Conservation (phyloP, 2,113 vertebrate genomes). For the Hepsetus odoe region DNA sequence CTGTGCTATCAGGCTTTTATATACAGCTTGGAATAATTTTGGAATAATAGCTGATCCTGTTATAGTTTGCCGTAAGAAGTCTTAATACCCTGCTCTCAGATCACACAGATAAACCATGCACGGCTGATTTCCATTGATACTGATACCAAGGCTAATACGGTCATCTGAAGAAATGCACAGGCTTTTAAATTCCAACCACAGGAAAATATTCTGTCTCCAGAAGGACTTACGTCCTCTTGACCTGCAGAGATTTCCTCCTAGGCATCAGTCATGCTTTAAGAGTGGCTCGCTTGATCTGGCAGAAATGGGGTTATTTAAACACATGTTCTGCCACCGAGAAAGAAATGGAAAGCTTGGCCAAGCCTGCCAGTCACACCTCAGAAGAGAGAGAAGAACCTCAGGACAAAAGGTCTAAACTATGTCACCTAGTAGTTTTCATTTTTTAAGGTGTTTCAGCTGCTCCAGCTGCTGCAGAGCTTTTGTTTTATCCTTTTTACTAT, state of each 20-base stretch:
- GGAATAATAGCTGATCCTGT: neutral
- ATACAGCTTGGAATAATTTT: too few relatives aligned
- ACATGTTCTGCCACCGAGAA: neutral
- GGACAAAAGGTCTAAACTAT: accelerated
- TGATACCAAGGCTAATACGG: neutral
- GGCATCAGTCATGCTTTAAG: neutral
- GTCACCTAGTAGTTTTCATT: too few relatives aligned
- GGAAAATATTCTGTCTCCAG: neutral
- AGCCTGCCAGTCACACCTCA: neutral
- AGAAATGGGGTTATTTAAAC: neutral
- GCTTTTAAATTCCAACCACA: slow-evolving; percentile 11
- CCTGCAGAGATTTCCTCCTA: neutral
- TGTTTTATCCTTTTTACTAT: too few relatives aligned
- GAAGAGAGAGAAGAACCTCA: neutral
- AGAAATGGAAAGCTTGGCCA: neutral
- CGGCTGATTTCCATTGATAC: slow-evolving; percentile 23
- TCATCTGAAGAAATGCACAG: slow-evolving; percentile 24
- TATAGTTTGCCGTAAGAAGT: neutral
- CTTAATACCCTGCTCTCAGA: neutral
- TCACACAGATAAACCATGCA: slow-evolving; percentile 20
- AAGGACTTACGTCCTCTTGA: neutral
- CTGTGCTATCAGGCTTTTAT: too few relatives aligned
- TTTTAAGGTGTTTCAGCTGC: too few relatives aligned
- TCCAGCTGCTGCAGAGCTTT: too few relatives aligned
- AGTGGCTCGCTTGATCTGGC: neutral